phyloP scores from a whole-genome alignment of 2,888 invertebrate genomes.

The Cecidostiba fungosa region DNA sequence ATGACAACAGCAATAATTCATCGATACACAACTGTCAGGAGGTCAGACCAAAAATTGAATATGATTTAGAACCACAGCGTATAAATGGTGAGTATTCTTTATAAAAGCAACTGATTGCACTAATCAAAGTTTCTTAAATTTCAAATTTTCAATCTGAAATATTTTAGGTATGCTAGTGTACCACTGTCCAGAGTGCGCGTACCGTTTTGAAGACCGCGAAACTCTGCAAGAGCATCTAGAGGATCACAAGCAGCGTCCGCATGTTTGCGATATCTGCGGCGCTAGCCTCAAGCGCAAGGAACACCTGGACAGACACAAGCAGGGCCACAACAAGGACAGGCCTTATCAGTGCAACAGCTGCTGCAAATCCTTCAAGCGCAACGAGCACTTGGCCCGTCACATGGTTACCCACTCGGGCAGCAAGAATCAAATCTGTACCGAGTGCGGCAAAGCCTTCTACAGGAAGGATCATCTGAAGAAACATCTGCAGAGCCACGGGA shows the following conservation, averaged over 20 bases:
- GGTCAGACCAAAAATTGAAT: slow-evolving; percentile 73
- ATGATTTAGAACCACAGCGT: slow-evolving; percentile 75
- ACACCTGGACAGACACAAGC: slow-evolving; percentile 89
- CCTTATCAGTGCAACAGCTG: slow-evolving; percentile 91
- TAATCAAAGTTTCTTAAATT: neutral
- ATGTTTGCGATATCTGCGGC: slow-evolving; percentile 89
- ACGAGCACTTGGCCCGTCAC: slow-evolving; percentile 91
- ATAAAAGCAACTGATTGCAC: neutral
- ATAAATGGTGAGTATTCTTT: slow-evolving; percentile 72
- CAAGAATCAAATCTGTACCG: slow-evolving; percentile 89
- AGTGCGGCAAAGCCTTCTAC: slow-evolving; percentile 88
- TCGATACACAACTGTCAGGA: slow-evolving; percentile 72
- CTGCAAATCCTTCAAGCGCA: slow-evolving; percentile 89
- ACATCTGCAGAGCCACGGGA: slow-evolving; percentile 87
- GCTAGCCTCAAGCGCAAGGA: slow-evolving; percentile 90
- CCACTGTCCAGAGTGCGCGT: slow-evolving; percentile 77
- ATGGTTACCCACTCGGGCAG: slow-evolving; percentile 92
- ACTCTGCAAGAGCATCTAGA: slow-evolving; percentile 85
- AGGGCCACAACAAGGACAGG: slow-evolving; percentile 90
- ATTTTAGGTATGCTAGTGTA: slow-evolving; percentile 75
- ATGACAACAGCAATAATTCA: slow-evolving; percentile 71
- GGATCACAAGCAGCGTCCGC: slow-evolving; percentile 90
- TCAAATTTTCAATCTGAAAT: slow-evolving; percentile 16
- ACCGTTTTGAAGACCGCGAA: slow-evolving; percentile 76
- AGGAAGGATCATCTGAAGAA: slow-evolving; percentile 91